These are phyloP conservation scores for Pelvicachromis taeniatus DNA, from an alignment of 2,113 vertebrate species.

Conservation along the genomic window DNA sequence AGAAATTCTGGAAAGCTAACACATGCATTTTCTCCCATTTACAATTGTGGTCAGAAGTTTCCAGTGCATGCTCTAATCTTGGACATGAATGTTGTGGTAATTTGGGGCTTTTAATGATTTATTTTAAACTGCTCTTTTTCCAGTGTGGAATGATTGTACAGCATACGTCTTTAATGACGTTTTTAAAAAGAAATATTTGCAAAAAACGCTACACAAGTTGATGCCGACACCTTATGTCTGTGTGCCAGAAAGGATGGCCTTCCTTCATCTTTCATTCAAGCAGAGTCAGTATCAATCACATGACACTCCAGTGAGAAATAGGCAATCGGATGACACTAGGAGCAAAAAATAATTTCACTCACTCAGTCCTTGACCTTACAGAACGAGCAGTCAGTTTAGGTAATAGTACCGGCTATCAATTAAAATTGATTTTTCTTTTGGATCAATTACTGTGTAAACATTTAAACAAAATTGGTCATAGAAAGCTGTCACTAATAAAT, in stretches of 20 bases:
- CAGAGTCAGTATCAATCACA: conserved; percentile 57
- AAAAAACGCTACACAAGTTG: not conserved
- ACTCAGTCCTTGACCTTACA: conserved; percentile 68
- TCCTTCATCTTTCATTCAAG: conserved; percentile 48
- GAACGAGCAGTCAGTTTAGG: conserved; percentile 51
- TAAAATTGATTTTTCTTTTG: conserved; percentile 61
- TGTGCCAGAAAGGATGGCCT: not conserved
- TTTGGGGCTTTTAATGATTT: too few species aligned
- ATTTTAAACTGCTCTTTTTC: too few species aligned
- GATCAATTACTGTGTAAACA: conserved; percentile 58
- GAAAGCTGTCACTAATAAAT: conserved; percentile 52
- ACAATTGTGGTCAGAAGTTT: not conserved
- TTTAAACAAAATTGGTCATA: conserved; percentile 45
- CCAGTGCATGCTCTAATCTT: too few species aligned
- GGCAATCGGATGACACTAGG: conserved; percentile 60
- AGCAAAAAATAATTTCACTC: conserved; percentile 57
- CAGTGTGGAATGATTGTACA: not conserved
- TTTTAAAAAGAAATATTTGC: not conserved
- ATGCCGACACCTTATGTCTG: not conserved
- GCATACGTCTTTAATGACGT: not conserved
- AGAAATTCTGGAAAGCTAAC: not conserved
- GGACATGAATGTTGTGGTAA: too few species aligned
- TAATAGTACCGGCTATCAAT: conserved; percentile 61
- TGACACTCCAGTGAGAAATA: conserved; percentile 45
- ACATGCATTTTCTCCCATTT: not conserved